A percentile compares a stretch with the other conserved stretches of the same genome.
phyloP scores from a whole-genome alignment of 1,140 invertebrate species.

The Contarinia nasturtii region DNA sequence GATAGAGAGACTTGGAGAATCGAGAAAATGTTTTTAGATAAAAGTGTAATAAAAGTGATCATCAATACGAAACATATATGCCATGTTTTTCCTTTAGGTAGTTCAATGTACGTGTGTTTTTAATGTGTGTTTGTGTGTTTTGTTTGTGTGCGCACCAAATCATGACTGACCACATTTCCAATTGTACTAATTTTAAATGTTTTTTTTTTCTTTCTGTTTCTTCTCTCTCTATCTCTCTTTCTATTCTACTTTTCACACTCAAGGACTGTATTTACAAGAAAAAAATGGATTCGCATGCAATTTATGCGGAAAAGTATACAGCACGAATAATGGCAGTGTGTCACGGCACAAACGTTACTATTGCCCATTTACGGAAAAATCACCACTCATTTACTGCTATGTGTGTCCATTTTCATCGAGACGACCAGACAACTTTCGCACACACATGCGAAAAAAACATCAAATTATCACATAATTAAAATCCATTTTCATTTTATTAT shows the following conservation, averaged over 20 bases:
- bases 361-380: constrained; percentile 13
- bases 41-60: neutral
- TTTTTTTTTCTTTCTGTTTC: neutral
- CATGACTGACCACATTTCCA: neutral
- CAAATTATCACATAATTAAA: too few relatives aligned
- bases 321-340: constrained; percentile 21
- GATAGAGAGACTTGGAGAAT: neutral
- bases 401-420: neutral
- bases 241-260: neutral
- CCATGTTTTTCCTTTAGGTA: neutral
- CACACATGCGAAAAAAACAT: constrained; percentile 4
- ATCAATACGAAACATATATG: neutral
- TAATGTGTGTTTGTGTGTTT: neutral
- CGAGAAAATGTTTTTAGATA: neutral
- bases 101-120: too few relatives aligned
- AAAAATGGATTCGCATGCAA: constrained; percentile 15
- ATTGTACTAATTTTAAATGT: neutral
- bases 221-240: neutral
- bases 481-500: too few relatives aligned
- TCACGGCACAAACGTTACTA: constrained; percentile 17
- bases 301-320: constrained; percentile 25
- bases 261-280: neutral
- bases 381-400: neutral
- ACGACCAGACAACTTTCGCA: neutral
- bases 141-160: neutral